Percentiles rank a stretch among this genome's conserved stretches.
Conservation (phyloP, 2,888 invertebrate genomes). For the Hyalella azteca region DNA sequence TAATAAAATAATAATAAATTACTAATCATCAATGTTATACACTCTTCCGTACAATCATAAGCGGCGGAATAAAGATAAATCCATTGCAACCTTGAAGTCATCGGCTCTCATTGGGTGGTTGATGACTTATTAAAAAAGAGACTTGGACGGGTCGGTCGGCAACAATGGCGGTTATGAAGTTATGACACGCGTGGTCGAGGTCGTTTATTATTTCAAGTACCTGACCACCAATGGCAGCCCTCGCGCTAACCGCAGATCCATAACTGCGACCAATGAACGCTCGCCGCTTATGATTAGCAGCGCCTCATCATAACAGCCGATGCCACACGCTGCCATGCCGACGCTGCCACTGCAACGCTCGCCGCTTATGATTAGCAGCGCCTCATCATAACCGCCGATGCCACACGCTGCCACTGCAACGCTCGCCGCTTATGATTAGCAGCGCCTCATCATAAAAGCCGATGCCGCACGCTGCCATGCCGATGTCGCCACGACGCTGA, state of each 20-base stretch:
- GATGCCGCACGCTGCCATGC: constrained; percentile 1
- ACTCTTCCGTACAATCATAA: no score
- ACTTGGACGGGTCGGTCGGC: no score
- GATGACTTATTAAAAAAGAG: no score
- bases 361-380: background rate
- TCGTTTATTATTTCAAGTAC: background rate
- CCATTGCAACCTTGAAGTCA: no score
- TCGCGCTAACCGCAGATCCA: background rate
- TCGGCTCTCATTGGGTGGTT: no score
- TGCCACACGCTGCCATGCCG: background rate
- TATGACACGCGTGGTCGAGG: background rate
- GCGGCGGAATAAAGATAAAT: no score
- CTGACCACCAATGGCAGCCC: background rate
- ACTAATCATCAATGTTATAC: no score
- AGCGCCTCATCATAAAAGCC: background rate
- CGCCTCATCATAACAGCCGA: constrained; percentile 1
- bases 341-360: background rate
- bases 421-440: constrained; percentile 16
- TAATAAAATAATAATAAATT: no score
- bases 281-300: constrained; percentile 13
- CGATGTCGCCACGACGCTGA: background rate
- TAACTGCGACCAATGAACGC: constrained; percentile 2
- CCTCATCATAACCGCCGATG: background rate
- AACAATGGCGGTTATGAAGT: background rate
- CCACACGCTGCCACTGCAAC: background rate